These are phyloP conservation scores for Tupaia tana DNA, from an alignment of 2,113 vertebrate genomes.

Conservation along the genomic window DNA sequence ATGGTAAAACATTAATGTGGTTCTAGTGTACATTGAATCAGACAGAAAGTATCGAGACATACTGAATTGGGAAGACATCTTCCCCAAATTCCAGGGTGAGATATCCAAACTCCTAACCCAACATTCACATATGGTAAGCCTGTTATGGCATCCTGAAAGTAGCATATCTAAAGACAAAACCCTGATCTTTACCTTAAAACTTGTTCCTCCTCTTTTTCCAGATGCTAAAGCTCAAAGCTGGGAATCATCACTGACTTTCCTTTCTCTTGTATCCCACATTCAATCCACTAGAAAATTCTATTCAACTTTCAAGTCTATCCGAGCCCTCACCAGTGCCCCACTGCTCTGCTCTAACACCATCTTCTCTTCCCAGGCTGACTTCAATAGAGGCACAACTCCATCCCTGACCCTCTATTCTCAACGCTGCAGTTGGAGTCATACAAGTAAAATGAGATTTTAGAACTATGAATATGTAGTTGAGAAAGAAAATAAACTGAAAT, in stretches of 20 bases:
- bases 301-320: neutral
- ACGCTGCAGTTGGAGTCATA: neutral
- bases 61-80: neutral
- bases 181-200: neutral
- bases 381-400: neutral
- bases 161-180: neutral
- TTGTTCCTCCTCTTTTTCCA: neutral
- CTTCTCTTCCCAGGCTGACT: neutral
- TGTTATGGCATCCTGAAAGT: neutral
- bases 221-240: neutral
- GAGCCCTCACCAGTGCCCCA: neutral
- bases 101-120: neutral
- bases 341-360: neutral
- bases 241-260: neutral
- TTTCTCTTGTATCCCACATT: neutral
- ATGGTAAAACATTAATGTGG: neutral
- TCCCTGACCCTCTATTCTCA: neutral
- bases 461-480: neutral
- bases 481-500: neutral
- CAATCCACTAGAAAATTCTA: neutral
- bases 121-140: neutral
- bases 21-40: neutral
- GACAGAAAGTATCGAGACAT: neutral
- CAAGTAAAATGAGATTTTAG: neutral
- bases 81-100: neutral